Base-by-base conservation (phyloP, 2,113 vertebrate species). In the Kryptolebias marmoratus region DNA sequence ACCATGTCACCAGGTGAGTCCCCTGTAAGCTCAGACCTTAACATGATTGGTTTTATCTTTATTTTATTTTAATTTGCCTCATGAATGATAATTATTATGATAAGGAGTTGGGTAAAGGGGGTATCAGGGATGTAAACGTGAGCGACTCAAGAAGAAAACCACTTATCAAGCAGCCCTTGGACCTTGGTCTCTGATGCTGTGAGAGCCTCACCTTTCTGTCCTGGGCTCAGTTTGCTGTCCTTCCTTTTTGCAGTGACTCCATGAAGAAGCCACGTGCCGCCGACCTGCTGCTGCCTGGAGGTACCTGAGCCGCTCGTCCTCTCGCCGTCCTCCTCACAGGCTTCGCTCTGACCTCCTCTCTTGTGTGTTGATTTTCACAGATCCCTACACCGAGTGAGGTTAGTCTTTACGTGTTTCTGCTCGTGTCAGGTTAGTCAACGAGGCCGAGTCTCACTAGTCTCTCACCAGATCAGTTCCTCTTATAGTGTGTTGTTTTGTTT, bases 141-240 rank as follows among this genome's bases (percentile, higher is more conserved):
- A 84, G 73, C 88, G 36, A 52, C 71, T 81, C 49, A 59, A 54
- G 80, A 71, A 66, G 31, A 22, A 22, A 50, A 50, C 5, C 53
- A 49, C 78, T 93, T 94, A 93, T 94, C 93, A 91, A 22, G 82
- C 72, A 16, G 62, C 47, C 58, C 61, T 53, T 89, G 92, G 77
- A 94, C 93, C 76, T 94, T 94, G 93, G 27, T 64, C 93, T 83
- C n/a, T 55, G 12, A 64, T 55, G 39, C 62, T 68, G 30, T 44
- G 11, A 59, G 63, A 80, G 74, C 55, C 80, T 82, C 42, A 8
- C 68, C 79, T 76, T 59, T 83, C 59, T 28, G 27, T 88, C 74
- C 72, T 13, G 5, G 28, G 49, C 73, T 71, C 80, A 65, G 45
- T 61, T 74, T 64, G 50, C 71, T 79, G 56, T 79, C 75, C 65